Percentiles rank a stretch among this genome's conserved stretches.
Evolutionary conservation across 2,797 vertebrate species (phyloP).

Genomic region (Scomberomorus guttatus): DNA sequence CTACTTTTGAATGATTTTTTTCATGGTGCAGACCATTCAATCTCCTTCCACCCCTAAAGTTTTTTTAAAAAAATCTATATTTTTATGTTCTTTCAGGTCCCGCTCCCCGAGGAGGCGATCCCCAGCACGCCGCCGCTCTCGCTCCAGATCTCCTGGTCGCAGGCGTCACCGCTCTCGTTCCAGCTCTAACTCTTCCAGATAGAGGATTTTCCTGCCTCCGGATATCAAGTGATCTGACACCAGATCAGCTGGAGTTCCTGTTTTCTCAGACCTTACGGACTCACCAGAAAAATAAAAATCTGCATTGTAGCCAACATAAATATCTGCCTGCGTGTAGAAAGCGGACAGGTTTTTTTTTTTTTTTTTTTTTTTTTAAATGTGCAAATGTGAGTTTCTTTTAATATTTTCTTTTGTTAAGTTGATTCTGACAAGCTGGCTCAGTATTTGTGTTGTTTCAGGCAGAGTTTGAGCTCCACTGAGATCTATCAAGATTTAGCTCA

Average conservation of each 20-base stretch:
- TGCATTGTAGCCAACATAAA: constrained; percentile 44
- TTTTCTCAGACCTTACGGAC: constrained; percentile 23
- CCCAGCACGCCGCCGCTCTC: constrained; percentile 90
- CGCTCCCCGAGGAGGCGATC: constrained; percentile 94
- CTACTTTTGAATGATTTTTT: not conserved
- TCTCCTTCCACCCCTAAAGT: not conserved
- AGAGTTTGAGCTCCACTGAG: constrained; percentile 16
- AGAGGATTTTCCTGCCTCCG: constrained; percentile 63
- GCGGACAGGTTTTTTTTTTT: not conserved
- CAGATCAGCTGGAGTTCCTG: constrained; percentile 25
- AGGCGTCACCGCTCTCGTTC: constrained; percentile 96
- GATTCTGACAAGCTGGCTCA: constrained; percentile 22
- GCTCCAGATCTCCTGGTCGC: constrained; percentile 94
- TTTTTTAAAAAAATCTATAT: not conserved
- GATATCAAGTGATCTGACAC: not conserved
- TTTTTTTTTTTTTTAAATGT: constrained; percentile 9
- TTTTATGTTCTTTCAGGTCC: constrained; percentile 83
- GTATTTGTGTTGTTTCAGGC: constrained; percentile 22
- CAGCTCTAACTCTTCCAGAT: constrained; percentile 98
- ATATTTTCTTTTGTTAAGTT: constrained; percentile 31
- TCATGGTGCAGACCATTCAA: not conserved
- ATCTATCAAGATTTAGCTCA: constrained; percentile 45
- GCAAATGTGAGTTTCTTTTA: constrained; percentile 34
- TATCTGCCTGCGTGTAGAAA: constrained; percentile 43
- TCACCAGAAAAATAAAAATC: constrained; percentile 38